Evolutionary conservation across 2,797 vertebrate genomes (phyloP).

Genomic region (Hafferia zeledoni): DNA sequence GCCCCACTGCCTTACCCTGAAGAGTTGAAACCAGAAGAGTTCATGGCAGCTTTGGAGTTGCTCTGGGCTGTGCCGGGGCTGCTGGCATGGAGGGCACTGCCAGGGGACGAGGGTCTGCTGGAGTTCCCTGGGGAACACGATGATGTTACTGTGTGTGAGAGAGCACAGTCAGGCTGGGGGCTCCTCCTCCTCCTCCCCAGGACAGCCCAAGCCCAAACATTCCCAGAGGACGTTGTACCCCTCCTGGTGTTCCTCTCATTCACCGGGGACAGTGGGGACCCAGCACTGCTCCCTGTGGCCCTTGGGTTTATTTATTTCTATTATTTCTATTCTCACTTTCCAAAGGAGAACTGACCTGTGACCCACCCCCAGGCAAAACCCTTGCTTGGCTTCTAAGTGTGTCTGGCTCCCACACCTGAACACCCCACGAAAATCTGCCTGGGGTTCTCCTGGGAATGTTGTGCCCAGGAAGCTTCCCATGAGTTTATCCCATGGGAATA

Average conservation of each 20-base stretch:
- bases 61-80: slow-evolving; percentile 84
- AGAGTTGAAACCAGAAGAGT: slow-evolving; percentile 82
- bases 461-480: not conserved
- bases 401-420: not conserved
- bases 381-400: not conserved
- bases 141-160: slow-evolving; percentile 85
- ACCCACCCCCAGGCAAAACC: not conserved
- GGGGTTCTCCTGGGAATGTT: not conserved
- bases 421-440: not conserved
- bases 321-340: not conserved
- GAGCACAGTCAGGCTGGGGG: slow-evolving; percentile 14
- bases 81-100: slow-evolving; percentile 79
- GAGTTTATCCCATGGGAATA: not conserved
- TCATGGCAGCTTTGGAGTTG: slow-evolving; percentile 82
- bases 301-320: not conserved
- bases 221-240: not conserved
- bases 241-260: not conserved
- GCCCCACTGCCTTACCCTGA: slow-evolving; percentile 81
- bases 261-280: not conserved
- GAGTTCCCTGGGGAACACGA: slow-evolving; percentile 90
- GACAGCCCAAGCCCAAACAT: not conserved
- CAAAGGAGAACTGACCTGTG: not conserved
- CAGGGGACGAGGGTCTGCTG: slow-evolving; percentile 90
- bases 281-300: not conserved
- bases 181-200: not conserved